phyloP scores from a whole-genome alignment of 30 jellyfish, hydroid and myxozoan species.

The Aurelia sp. region DNA sequence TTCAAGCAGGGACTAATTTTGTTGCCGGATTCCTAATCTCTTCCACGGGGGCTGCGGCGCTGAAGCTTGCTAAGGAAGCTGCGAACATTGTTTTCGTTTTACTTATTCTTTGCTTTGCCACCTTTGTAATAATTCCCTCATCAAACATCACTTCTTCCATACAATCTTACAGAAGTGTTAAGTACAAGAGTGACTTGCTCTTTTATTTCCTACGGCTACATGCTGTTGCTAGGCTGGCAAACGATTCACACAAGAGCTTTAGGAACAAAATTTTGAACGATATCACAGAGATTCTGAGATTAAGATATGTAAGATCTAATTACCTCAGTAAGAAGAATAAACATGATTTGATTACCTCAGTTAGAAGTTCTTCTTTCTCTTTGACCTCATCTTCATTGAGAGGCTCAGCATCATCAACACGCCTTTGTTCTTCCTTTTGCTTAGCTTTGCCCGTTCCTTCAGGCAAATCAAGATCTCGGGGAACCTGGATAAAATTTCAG shows the following conservation, averaged over 20 bases:
- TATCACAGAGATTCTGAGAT: too few relatives aligned
- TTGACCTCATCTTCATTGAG: conserved; percentile 94
- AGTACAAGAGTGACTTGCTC: neutral
- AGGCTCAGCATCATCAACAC: conserved; percentile 96
- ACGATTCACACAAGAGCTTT: neutral
- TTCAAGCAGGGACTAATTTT: too few relatives aligned
- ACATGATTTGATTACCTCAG: conserved; percentile 51
- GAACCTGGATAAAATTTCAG: conserved; percentile 69
- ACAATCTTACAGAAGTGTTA: too few relatives aligned
- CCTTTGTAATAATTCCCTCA: too few relatives aligned
- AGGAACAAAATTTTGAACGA: neutral
- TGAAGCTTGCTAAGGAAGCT: too few relatives aligned
- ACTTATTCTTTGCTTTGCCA: too few relatives aligned
- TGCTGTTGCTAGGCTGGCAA: too few relatives aligned
- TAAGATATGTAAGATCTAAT: too few relatives aligned
- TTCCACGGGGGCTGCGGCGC: too few relatives aligned
- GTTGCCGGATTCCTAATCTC: too few relatives aligned
- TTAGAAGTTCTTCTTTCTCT: conserved; percentile 95
- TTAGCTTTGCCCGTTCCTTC: conserved; percentile 88
- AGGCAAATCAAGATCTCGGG: conserved; percentile 86
- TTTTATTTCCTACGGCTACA: neutral
- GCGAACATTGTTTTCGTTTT: too few relatives aligned
- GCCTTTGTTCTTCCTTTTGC: conserved; percentile 93
- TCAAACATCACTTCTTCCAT: too few relatives aligned
- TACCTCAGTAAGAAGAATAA: neutral